A percentile compares a stretch with the other conserved stretches of the same genome.
Evolutionary conservation across 2,113 vertebrate species (phyloP).

Genomic region (Apistogramma diplotaenia): DNA sequence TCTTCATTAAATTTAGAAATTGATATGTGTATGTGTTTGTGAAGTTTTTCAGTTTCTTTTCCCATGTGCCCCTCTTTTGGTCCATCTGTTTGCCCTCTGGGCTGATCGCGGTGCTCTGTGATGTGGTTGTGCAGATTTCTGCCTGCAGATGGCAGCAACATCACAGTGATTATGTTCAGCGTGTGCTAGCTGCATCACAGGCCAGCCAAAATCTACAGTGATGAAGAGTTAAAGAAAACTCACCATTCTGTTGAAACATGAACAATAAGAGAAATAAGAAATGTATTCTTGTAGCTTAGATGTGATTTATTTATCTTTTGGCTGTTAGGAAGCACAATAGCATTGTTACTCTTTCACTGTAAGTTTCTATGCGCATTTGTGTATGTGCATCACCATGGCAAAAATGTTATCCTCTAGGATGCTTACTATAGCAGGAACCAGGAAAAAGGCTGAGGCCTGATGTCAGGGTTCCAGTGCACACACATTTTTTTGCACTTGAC

Average conservation of each 20-base stretch:
- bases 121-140: not conserved
- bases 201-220: not conserved
- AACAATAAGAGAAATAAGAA: not conserved
- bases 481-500: too few species aligned
- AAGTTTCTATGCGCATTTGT: not conserved
- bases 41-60: not conserved
- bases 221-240: not conserved
- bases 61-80: not conserved
- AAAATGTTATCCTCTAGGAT: too few species aligned
- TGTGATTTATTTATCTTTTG: too few species aligned
- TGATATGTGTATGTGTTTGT: slow-evolving; percentile 7
- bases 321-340: too few species aligned
- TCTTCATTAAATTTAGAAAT: not conserved
- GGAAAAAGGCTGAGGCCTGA: too few species aligned
- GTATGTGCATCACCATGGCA: not conserved
- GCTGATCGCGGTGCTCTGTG: not conserved
- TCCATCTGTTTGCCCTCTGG: slow-evolving; percentile 32
- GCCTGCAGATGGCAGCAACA: slow-evolving; percentile 60
- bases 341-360: too few species aligned
- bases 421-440: too few species aligned
- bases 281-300: too few species aligned
- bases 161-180: not conserved
- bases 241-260: not conserved
- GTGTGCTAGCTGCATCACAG: not conserved
- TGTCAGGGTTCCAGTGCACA: too few species aligned